Conservation (phyloP, 2,797 vertebrate species). For the Calcarius lapponicus region DNA sequence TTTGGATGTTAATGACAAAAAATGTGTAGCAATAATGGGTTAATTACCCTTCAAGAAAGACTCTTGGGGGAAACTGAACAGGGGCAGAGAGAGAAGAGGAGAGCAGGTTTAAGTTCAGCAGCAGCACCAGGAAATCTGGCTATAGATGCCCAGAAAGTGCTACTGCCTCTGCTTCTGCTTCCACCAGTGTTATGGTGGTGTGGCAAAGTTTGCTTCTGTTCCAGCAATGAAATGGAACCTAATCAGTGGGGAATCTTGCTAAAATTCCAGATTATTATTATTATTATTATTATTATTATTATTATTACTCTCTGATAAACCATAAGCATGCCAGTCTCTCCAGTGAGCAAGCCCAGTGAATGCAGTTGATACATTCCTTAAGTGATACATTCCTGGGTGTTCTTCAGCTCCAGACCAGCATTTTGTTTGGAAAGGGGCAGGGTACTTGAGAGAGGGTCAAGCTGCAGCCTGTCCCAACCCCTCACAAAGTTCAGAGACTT, state of each 20-base stretch:
- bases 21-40: neutral
- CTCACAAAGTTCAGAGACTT: neutral
- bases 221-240: neutral
- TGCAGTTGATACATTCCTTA: neutral
- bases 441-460: neutral
- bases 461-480: neutral
- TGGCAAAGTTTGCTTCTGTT: neutral
- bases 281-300: neutral
- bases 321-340: neutral
- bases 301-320: neutral
- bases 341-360: neutral
- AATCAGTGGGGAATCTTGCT: neutral
- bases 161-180: neutral
- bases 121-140: neutral
- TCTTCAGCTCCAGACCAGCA: neutral
- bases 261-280: neutral
- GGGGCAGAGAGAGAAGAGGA: neutral
- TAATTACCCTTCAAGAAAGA: neutral
- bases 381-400: neutral
- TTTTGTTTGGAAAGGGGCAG: neutral
- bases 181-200: neutral
- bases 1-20: neutral
- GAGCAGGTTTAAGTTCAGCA: neutral
- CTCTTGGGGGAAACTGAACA: fast-evolving
- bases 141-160: neutral